Conservation (phyloP, 2,888 invertebrate species). For the Smittia sp. region DNA sequence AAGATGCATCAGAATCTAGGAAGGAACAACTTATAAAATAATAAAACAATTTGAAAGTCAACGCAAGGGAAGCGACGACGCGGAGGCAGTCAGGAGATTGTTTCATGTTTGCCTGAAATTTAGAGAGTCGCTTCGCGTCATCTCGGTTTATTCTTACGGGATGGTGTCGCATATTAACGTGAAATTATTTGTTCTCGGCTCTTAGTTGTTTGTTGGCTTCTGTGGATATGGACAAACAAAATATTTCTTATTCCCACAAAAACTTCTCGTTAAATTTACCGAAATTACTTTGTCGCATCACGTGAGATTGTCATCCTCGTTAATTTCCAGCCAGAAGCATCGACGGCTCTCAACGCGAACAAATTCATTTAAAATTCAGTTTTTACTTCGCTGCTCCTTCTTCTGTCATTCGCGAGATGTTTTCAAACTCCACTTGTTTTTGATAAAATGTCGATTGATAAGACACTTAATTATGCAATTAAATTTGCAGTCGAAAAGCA, state of each 20-base stretch:
- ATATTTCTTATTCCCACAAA: not conserved
- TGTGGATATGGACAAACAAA: too few relatives aligned
- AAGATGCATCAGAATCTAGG: not conserved
- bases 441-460: conserved; percentile 39
- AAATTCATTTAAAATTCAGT: conserved; percentile 38
- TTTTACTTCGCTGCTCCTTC: conserved; percentile 7
- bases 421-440: conserved; percentile 2
- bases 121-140: conserved; percentile 7
- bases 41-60: conserved; percentile 30
- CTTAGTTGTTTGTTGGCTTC: not conserved
- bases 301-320: too few relatives aligned
- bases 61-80: not conserved
- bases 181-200: not conserved
- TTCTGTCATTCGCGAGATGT: not conserved
- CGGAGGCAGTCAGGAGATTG: not conserved
- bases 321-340: too few relatives aligned
- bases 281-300: too few relatives aligned
- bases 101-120: conserved; percentile 6
- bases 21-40: conserved; percentile 18
- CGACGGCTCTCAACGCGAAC: not conserved
- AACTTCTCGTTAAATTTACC: not conserved
- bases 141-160: conserved; percentile 3
- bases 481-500: conserved; percentile 28
- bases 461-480: conserved; percentile 38
- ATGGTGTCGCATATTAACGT: conserved; percentile 30